These are phyloP conservation scores for Craniophora ligustri DNA, from an alignment of 2,888 invertebrate genomes.

Conservation along the genomic window DNA sequence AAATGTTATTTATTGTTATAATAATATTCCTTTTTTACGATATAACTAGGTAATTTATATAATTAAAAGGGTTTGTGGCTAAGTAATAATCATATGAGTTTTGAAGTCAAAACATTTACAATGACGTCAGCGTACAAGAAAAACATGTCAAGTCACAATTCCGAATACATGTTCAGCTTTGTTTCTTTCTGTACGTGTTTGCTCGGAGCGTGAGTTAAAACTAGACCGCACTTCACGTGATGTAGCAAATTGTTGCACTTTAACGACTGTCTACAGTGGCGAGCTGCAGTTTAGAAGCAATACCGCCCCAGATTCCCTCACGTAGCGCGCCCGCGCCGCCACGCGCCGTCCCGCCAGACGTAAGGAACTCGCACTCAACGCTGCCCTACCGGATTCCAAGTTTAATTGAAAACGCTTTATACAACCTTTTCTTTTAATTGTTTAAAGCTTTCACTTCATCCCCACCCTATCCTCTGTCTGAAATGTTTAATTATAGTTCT, in stretches of 20 bases:
- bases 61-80: too few relatives aligned
- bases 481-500: conserved; percentile 65
- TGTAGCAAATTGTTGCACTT: conserved; percentile 78
- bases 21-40: too few relatives aligned
- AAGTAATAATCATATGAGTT: conserved; percentile 8
- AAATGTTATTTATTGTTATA: too few relatives aligned
- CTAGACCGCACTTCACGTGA: conserved; percentile 62
- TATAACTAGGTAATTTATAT: too few relatives aligned
- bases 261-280: conserved; percentile 69
- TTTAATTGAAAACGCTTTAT: conserved; percentile 85
- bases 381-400: conserved; percentile 76
- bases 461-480: conserved; percentile 51
- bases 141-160: conserved; percentile 33
- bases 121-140: conserved; percentile 21
- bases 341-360: conserved; percentile 60
- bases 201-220: conserved; percentile 58
- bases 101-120: conserved; percentile 9
- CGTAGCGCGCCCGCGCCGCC: conserved; percentile 59
- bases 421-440: conserved; percentile 82
- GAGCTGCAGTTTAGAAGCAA: conserved; percentile 68
- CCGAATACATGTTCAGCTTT: conserved; percentile 35
- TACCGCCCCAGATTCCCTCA: conserved; percentile 73
- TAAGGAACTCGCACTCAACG: conserved; percentile 69
- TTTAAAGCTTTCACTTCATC: conserved; percentile 64
- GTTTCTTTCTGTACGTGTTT: conserved; percentile 53